Evolutionary conservation across 2,113 vertebrate genomes (phyloP).

Genomic region (Crotophaga sulcirostris): DNA sequence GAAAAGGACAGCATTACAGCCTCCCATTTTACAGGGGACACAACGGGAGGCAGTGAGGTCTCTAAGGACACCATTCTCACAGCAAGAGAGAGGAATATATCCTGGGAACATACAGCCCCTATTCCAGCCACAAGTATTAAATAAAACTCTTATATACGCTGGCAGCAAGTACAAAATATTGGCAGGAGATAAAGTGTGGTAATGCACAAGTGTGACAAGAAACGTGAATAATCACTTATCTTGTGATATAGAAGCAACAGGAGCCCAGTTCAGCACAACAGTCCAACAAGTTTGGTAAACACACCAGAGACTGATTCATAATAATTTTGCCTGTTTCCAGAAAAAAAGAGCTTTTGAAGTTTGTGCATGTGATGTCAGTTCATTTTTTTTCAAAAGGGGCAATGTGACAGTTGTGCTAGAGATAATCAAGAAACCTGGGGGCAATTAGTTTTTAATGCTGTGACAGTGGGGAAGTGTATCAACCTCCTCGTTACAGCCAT

Average conservation of each 20-base stretch:
- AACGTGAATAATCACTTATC: not conserved
- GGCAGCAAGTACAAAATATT: not conserved
- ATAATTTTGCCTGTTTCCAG: not conserved
- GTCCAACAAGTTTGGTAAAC: not conserved
- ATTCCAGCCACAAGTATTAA: not conserved
- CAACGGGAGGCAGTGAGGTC: not conserved
- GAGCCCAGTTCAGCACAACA: not conserved
- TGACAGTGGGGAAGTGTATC: conserved; percentile 28
- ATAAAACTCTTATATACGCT: not conserved
- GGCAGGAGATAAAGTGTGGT: not conserved
- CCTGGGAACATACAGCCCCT: not conserved
- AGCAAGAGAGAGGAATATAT: not conserved
- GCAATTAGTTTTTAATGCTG: conserved; percentile 43
- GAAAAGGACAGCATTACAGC: not conserved
- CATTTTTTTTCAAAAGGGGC: conserved; percentile 38
- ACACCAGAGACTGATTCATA: not conserved
- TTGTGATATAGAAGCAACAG: not conserved
- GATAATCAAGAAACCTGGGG: conserved; percentile 46
- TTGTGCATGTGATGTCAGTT: not conserved
- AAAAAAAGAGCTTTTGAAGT: not conserved
- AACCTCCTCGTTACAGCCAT: not conserved
- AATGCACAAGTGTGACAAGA: not conserved
- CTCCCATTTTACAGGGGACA: not conserved
- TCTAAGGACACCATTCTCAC: not conserved
- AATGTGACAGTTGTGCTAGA: conserved; percentile 32